Evolutionary conservation across 2,797 vertebrate genomes (phyloP).

Genomic region (Hemibagrus guttatus): DNA sequence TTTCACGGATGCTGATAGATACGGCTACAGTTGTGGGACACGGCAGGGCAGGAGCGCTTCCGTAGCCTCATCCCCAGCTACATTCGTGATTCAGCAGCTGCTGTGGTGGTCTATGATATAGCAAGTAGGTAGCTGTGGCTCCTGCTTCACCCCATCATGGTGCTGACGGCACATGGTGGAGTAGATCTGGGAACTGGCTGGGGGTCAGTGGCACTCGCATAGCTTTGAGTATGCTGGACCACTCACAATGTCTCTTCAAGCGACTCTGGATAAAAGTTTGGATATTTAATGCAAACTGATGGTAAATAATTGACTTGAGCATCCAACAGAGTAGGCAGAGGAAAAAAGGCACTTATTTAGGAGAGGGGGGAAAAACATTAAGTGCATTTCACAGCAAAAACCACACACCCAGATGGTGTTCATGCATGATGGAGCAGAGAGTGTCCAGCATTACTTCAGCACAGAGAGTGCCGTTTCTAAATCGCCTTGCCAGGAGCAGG

Average conservation of each 20-base stretch:
- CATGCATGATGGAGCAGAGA: slow-evolving; percentile 17
- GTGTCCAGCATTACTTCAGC: slow-evolving; percentile 57
- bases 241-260: neutral
- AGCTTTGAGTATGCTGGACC: slow-evolving; percentile 48
- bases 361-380: neutral
- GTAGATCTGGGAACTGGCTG: slow-evolving; percentile 54
- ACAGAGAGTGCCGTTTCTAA: slow-evolving; percentile 58
- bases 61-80: slow-evolving; percentile 94
- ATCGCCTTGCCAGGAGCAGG: slow-evolving; percentile 54
- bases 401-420: slow-evolving; percentile 6
- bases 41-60: slow-evolving; percentile 88
- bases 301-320: neutral
- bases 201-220: slow-evolving; percentile 57
- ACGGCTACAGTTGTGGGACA: slow-evolving; percentile 92
- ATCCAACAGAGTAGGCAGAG: neutral
- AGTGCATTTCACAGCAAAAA: neutral
- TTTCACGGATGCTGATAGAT: slow-evolving; percentile 80
- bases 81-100: slow-evolving; percentile 90
- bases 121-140: slow-evolving; percentile 86
- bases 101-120: slow-evolving; percentile 94
- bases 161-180: slow-evolving; percentile 61
- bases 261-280: slow-evolving; percentile 1
- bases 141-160: slow-evolving; percentile 61
- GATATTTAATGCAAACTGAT: neutral
- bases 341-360: neutral